Base-by-base conservation (phyloP, 2,888 invertebrate genomes). In the Callyntrura sp. region DNA sequence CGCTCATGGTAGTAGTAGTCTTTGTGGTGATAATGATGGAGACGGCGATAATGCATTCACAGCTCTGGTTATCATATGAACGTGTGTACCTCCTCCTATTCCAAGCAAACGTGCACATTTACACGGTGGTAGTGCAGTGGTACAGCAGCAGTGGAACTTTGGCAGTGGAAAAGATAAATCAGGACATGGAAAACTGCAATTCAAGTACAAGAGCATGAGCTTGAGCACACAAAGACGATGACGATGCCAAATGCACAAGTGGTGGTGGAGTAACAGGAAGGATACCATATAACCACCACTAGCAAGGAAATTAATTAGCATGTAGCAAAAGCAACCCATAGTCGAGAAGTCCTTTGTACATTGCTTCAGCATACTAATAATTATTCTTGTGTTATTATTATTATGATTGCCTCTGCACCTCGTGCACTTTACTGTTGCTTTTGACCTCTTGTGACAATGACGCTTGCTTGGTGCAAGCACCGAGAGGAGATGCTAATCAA, bases 111-210 rank as follows among this genome's bases (percentile, higher is more conserved):
- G 6, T 35, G 35, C 6, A 35, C 2, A 4, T 35, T 2, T 35
- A 35, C n/a, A n/a, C n/a, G n/a, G n/a, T 35, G 35, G 35, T 4
- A 35, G 35, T 35, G 35, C 35, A 35, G 35, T 35, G 35, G 3
- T n/a, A n/a, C n/a, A n/a, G n/a, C 35, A 35, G 35, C 35, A 35
- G 35, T 6, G 35, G 35, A 35, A 51, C 51, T 51, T 51, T 51
- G 51, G 12, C n/a, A n/a, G 51, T 14, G n/a, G 6, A 35, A 35
- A 35, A 35, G 45, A 45, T 45, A 70, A 70, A 35, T 70, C 70
- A 70, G 70, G 70, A 70, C 70, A 70, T 70, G 70, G 70, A 70
- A 70, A 70, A 70, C 70, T 35, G 12, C 70, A 70, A 70, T 35
- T 70, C 70, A 70, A 70, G 70, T 70, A 70, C 45, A 45, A 70